Percentiles rank a stretch among this genome's conserved stretches.
phyloP scores from a whole-genome alignment of 2,888 invertebrate species.

The Tuta absoluta region DNA sequence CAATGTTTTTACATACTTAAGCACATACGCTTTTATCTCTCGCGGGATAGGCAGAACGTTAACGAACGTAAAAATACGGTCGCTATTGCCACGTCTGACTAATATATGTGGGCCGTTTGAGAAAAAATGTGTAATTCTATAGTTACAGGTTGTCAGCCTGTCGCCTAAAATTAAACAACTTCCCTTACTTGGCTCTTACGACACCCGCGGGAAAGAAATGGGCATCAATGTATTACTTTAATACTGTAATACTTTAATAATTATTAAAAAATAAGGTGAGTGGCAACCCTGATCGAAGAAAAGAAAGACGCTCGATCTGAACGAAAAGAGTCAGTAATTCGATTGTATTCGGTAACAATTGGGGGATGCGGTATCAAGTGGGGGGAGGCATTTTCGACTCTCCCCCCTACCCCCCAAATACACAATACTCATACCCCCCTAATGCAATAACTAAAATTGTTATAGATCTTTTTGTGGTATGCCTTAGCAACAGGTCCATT shows the following conservation, averaged over 20 bases:
- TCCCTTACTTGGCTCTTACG: too few relatives aligned
- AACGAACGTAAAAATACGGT: too few relatives aligned
- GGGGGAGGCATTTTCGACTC: conserved; percentile 55
- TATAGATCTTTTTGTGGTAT: conserved; percentile 43
- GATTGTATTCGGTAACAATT: conserved; percentile 76
- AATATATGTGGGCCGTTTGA: too few relatives aligned
- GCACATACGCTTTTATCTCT: too few relatives aligned
- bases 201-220: too few relatives aligned
- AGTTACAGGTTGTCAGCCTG: too few relatives aligned
- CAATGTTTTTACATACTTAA: too few relatives aligned
- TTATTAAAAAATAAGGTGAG: background rate
- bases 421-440: conserved; percentile 31
- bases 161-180: too few relatives aligned
- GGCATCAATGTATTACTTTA: background rate
- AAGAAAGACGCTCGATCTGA: conserved; percentile 35
- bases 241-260: background rate
- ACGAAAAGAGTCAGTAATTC: conserved; percentile 72
- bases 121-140: too few relatives aligned
- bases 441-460: conserved; percentile 57
- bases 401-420: conserved; percentile 43
- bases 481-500: conserved; percentile 57
- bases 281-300: conserved; percentile 35
- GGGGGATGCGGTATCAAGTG: conserved; percentile 58
- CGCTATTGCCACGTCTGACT: too few relatives aligned
- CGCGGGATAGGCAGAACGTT: too few relatives aligned